Conservation (phyloP, 30 jellyfish, hydroid and myxozoan species). For the Aurelia aurita region DNA sequence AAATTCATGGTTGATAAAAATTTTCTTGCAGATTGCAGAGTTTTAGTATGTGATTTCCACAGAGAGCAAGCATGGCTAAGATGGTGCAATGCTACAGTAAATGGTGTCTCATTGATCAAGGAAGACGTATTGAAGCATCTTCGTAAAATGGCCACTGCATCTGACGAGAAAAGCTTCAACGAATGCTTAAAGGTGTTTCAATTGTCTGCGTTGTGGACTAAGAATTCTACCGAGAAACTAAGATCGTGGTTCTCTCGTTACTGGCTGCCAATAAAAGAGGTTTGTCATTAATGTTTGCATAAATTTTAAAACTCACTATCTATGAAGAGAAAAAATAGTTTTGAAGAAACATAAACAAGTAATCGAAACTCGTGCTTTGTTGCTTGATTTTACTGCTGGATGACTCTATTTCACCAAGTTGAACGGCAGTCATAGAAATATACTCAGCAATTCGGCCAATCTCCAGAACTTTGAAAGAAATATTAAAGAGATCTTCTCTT, state of each 20-base stretch:
- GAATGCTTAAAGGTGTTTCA: slow-evolving; percentile 2
- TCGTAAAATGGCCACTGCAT: slow-evolving; percentile 23
- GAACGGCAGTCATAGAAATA: too few species aligned
- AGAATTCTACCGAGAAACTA: slow-evolving; percentile 6
- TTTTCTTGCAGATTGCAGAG: slow-evolving; percentile 4
- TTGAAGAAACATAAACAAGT: too few species aligned
- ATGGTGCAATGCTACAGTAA: slow-evolving; percentile 7
- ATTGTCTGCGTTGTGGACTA: slow-evolving; percentile 12
- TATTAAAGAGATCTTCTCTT: background rate
- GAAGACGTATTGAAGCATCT: slow-evolving; percentile 15
- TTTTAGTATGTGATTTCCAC: slow-evolving; percentile 33
- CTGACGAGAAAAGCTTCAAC: background rate
- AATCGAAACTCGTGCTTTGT: too few species aligned
- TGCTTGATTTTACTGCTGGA: too few species aligned
- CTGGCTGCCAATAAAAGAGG: slow-evolving; percentile 29
- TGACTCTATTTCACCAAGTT: too few species aligned
- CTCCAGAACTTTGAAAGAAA: background rate
- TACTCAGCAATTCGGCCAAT: too few species aligned
- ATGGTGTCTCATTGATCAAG: slow-evolving; percentile 11
- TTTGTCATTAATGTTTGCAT: background rate
- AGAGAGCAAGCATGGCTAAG: slow-evolving; percentile 55
- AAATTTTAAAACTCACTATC: too few species aligned
- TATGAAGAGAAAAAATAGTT: too few species aligned
- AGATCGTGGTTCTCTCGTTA: slow-evolving; percentile 18
- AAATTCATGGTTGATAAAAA: background rate